phyloP scores from a whole-genome alignment of 2,113 vertebrate genomes.

The Chionodraco myersi region DNA sequence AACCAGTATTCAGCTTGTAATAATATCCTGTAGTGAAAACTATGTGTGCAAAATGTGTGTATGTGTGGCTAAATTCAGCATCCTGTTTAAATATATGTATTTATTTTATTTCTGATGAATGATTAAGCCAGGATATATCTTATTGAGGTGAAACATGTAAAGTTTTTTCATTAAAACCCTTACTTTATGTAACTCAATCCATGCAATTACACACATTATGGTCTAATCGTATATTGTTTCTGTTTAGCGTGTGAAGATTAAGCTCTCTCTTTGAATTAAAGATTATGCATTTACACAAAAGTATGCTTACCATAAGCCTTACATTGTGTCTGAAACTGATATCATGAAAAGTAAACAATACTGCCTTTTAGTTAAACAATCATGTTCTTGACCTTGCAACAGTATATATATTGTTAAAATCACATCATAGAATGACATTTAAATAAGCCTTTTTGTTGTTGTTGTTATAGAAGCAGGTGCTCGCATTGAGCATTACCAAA shows the following conservation, averaged over 20 bases:
- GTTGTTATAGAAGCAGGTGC: not conserved
- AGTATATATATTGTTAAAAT: constrained; percentile 15
- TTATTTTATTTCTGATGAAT: not conserved
- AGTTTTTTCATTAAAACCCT: not conserved
- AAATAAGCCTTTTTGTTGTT: not conserved
- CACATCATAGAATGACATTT: constrained; percentile 33
- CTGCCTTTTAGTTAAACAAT: not conserved
- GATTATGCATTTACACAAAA: not conserved
- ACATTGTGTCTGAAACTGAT: not conserved
- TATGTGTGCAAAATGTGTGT: not conserved
- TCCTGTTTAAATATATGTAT: not conserved
- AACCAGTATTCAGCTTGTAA: constrained; percentile 2
- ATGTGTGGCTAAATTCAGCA: not conserved
- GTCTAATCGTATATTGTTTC: not conserved
- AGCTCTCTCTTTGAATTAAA: constrained; percentile 2
- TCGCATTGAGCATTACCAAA: constrained; percentile 10
- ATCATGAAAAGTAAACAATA: constrained; percentile 7
- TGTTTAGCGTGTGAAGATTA: not conserved
- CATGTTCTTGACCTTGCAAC: not conserved
- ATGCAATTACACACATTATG: not conserved
- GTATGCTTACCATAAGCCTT: not conserved
- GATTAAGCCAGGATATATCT: not conserved
- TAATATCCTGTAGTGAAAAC: not conserved
- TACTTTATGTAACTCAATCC: not conserved
- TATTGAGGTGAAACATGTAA: not conserved